Base-by-base conservation (phyloP, 2,888 invertebrate genomes). In the Cantharis flavilabris region DNA sequence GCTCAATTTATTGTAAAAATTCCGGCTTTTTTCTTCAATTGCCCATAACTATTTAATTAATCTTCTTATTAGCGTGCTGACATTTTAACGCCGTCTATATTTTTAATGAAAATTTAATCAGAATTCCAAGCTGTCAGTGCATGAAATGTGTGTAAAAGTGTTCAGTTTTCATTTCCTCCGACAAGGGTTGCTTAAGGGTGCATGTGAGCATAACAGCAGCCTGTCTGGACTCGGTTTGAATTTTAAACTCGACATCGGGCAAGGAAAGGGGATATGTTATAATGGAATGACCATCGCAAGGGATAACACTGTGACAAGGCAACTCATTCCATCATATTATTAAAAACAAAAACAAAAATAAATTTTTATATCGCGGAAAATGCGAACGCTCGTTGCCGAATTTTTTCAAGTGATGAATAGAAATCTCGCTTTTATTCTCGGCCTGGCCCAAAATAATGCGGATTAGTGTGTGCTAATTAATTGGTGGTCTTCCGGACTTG, bases 201-300 rank as follows among this genome's bases (percentile, higher is more conserved):
- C 82, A 83, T 83, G 80, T 80, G 82, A 81, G 80, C 81, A 82
- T 81, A 82, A 82, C 81, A 80, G 78, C 77, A 80, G 76, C 80
- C 82, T 79, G 83, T 80, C 81, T 82, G 79, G 79, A 80, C 78
- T 72, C 75, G 71, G 80, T 80, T 80, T 80, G 78, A 80, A 80
- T 80, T 80, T 80, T 78, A 80, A 80, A 78, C 76, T 74, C 73
- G 72, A 76, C 80, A 80, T 77, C 90, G 65, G 65, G 65, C 65
- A 67, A 90, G 90, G 90, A 76, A 76, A 70, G 79, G 76, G 71
- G 75, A 74, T 90, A 89, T 90, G 89, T 89, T 86, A 87, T 89
- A 85, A 89, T 89, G 88, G 89, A 83, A 90, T 89, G 89, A 88
- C 88, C 89, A 89, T 88, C 87, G 87, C 85, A 86, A 86, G 86